Evolutionary conservation across 2,797 vertebrate species (phyloP).

Genomic region (Clarias platycephalus): DNA sequence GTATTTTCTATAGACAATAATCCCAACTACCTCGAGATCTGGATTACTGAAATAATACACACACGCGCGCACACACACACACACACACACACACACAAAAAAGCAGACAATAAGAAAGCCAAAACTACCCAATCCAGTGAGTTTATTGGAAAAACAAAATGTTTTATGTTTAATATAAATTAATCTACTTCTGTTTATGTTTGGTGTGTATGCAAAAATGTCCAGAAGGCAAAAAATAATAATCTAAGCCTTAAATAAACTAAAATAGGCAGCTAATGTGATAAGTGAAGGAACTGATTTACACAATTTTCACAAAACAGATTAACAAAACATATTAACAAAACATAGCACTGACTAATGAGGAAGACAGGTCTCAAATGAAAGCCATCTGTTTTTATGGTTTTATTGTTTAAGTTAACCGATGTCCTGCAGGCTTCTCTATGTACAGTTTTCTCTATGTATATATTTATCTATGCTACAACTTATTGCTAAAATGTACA

Average conservation of each 20-base stretch:
- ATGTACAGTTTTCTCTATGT: conserved; percentile 7
- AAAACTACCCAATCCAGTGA: background rate
- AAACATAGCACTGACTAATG: background rate
- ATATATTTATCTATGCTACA: background rate
- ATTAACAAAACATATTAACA: background rate
- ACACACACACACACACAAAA: background rate
- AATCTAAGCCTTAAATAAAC: background rate
- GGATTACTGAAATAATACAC: background rate
- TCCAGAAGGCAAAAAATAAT: background rate
- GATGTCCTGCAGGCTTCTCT: background rate
- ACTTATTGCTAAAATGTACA: background rate
- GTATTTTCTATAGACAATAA: background rate
- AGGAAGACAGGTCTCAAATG: background rate
- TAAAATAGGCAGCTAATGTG: background rate
- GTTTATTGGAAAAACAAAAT: background rate
- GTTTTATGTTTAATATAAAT: background rate
- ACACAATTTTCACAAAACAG: background rate
- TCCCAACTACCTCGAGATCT: background rate
- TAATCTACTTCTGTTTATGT: background rate
- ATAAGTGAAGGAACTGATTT: background rate
- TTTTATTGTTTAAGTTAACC: background rate
- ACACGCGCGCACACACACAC: too few relatives aligned
- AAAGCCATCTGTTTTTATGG: background rate
- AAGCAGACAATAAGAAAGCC: background rate
- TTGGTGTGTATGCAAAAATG: background rate